phyloP scores from a whole-genome alignment of 2,797 vertebrate genomes.

The Apogon hyalosoma region DNA sequence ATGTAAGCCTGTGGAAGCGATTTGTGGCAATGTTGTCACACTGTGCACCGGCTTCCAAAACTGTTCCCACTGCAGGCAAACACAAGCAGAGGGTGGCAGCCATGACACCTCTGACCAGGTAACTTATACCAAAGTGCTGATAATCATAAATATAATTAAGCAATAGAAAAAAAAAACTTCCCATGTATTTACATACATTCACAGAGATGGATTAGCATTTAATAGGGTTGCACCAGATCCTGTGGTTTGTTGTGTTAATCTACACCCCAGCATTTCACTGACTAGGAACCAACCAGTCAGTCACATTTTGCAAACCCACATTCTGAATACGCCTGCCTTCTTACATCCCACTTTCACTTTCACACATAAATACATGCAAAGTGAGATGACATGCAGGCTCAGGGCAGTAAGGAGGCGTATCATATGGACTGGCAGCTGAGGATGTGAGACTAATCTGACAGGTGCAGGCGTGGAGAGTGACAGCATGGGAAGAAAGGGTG shows the following conservation, averaged over 20 bases:
- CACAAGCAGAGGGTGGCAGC: conserved; percentile 27
- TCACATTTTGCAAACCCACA: conserved; percentile 7
- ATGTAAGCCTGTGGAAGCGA: conserved; percentile 17
- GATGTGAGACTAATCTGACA: conserved; percentile 80
- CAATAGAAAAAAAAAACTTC: not conserved
- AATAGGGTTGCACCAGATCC: too few relatives aligned
- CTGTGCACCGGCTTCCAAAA: conserved; percentile 2
- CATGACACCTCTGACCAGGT: conserved; percentile 45
- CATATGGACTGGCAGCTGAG: conserved; percentile 75
- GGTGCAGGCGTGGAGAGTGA: conserved; percentile 76
- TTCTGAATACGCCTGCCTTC: conserved; percentile 10
- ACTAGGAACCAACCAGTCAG: conserved; percentile 7
- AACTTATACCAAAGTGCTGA: not conserved
- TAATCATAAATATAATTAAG: not conserved
- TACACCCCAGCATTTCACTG: too few relatives aligned
- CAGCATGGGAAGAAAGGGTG: conserved; percentile 69
- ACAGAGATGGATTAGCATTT: too few relatives aligned
- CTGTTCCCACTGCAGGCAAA: not conserved
- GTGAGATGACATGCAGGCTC: conserved; percentile 44
- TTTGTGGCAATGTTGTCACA: conserved; percentile 18
- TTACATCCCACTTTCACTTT: conserved; percentile 7
- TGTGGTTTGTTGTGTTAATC: too few relatives aligned
- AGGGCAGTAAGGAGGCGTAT: conserved; percentile 65
- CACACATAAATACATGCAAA: conserved; percentile 62
- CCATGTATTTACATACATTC: too few relatives aligned